A percentile compares a stretch with the other conserved stretches of the same genome.
These are phyloP conservation scores for Cordylochernes scorpioides DNA, from an alignment of 2,888 invertebrate species.

Conservation along the genomic window DNA sequence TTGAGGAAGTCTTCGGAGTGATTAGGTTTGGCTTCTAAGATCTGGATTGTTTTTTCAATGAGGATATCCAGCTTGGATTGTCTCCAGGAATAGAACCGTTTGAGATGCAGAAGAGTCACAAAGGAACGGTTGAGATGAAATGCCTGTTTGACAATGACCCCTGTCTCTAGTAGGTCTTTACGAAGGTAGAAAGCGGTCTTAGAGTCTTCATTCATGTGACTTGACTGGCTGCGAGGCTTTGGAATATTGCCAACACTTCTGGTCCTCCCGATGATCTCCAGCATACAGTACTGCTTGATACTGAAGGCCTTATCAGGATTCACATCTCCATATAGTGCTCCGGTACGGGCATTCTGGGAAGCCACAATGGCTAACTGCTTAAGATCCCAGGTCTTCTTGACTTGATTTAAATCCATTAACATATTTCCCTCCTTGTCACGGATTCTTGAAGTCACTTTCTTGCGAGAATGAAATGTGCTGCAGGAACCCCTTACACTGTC, in stretches of 20 bases:
- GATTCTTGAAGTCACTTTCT: conserved; percentile 26
- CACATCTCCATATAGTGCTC: conserved; percentile 28
- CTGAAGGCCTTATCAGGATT: conserved; percentile 27
- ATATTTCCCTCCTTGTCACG: conserved; percentile 25
- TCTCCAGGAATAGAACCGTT: conserved; percentile 30
- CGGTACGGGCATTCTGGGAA: conserved; percentile 31
- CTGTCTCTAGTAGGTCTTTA: conserved; percentile 31
- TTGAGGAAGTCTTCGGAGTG: conserved; percentile 25
- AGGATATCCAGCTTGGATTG: conserved; percentile 29
- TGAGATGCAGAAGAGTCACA: conserved; percentile 19
- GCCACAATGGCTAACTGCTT: conserved; percentile 43
- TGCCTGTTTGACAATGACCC: conserved; percentile 35
- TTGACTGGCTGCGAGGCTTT: conserved; percentile 33
- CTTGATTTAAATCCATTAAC: too few species aligned
- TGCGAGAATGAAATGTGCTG: conserved; percentile 31
- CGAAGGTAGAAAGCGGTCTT: conserved; percentile 36
- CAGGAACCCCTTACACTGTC: conserved; percentile 37
- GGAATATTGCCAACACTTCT: conserved; percentile 40
- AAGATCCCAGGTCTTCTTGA: conserved; percentile 31
- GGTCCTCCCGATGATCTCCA: conserved; percentile 41
- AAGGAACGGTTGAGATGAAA: conserved; percentile 7
- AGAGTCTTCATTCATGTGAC: conserved; percentile 14
- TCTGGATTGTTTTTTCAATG: conserved; percentile 29
- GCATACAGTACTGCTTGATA: conserved; percentile 35
- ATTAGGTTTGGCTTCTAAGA: conserved; percentile 29